These are phyloP conservation scores for Paratrypauchen microcephalus DNA, from an alignment of 2,797 vertebrate species.

Conservation along the genomic window DNA sequence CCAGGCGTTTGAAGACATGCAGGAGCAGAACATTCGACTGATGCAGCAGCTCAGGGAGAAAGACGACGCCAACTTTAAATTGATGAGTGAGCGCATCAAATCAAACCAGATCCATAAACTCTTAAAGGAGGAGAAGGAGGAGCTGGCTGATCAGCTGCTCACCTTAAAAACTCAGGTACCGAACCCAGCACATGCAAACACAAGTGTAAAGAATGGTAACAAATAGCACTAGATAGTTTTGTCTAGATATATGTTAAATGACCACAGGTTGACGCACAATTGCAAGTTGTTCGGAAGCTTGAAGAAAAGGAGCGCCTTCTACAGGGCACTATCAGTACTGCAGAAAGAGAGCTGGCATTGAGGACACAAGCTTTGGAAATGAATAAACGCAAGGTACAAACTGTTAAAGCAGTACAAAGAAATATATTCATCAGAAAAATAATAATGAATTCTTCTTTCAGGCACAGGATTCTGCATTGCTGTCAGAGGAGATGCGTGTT, in stretches of 20 bases:
- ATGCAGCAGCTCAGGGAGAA: constrained; percentile 93
- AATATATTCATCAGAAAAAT: neutral
- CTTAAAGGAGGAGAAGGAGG: constrained; percentile 91
- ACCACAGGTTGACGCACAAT: constrained; percentile 90
- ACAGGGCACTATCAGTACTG: constrained; percentile 93
- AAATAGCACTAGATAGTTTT: accelerated
- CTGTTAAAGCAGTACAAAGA: accelerated
- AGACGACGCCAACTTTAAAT: constrained; percentile 93
- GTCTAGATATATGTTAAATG: neutral
- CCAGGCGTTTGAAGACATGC: constrained; percentile 96
- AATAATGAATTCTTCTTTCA: constrained; percentile 37
- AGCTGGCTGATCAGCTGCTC: constrained; percentile 90
- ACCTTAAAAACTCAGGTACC: constrained; percentile 91
- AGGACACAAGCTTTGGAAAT: constrained; percentile 94
- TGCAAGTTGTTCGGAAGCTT: constrained; percentile 93
- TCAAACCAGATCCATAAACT: constrained; percentile 96
- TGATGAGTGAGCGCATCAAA: constrained; percentile 94
- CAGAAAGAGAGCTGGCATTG: constrained; percentile 90
- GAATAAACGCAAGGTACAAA: constrained; percentile 93
- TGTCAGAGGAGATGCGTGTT: constrained; percentile 88
- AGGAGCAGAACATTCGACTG: constrained; percentile 92
- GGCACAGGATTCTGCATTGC: constrained; percentile 89
- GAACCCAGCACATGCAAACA: neutral
- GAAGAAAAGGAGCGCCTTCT: constrained; percentile 97
- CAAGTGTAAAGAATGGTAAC: neutral